phyloP scores from a whole-genome alignment of 2,113 vertebrate genomes.

The Aegithalos caudatus region DNA sequence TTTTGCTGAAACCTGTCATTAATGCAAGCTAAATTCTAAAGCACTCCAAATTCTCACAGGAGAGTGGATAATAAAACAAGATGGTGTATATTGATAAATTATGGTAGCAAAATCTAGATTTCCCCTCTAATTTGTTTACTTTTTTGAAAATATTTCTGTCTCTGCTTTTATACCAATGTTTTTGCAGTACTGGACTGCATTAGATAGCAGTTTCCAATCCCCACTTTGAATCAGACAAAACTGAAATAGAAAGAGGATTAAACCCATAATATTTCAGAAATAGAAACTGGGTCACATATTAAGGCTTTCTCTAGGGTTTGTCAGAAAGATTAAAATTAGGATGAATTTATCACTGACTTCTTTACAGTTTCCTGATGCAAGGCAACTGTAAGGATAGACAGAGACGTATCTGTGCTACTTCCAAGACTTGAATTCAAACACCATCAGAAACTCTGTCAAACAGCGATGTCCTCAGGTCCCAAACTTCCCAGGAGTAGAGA shows the following conservation, averaged over 20 bases:
- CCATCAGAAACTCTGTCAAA: neutral
- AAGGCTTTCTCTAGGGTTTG: conserved; percentile 6
- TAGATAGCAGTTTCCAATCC: neutral
- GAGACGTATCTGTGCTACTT: neutral
- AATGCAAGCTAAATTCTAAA: neutral
- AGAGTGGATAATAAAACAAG: neutral
- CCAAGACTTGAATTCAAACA: neutral
- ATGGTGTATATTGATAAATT: neutral
- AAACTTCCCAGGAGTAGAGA: neutral
- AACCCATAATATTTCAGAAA: conserved; percentile 13
- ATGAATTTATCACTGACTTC: neutral
- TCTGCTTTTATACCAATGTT: neutral
- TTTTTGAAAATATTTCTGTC: neutral
- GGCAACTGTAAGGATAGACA: neutral
- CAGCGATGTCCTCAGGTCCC: neutral
- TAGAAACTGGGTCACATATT: conserved; percentile 44
- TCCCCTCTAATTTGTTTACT: neutral
- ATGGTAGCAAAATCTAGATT: neutral
- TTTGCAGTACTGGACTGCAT: neutral
- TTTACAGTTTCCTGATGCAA: neutral
- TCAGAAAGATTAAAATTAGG: neutral
- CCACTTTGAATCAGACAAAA: neutral
- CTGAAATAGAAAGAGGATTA: conserved; percentile 47
- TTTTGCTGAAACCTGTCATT: neutral
- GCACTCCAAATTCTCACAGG: neutral